Evolutionary conservation across 1,140 invertebrate genomes (phyloP).

Genomic region (Dinoponera quadriceps): DNA sequence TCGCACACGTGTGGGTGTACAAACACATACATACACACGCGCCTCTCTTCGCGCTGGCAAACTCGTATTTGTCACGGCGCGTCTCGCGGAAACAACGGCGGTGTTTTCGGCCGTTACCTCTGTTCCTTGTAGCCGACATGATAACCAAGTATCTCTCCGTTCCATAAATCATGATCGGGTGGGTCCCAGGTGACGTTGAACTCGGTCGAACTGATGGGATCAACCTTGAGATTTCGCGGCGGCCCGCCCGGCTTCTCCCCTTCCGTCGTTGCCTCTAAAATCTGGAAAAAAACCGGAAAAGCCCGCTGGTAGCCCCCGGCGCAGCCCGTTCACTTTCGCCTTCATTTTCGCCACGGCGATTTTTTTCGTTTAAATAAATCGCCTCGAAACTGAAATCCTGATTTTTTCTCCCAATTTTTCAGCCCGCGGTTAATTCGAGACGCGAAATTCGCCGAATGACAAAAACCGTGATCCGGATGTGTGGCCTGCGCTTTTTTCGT

Average conservation of each 20-base stretch:
- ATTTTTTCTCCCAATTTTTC: slow-evolving; percentile 10
- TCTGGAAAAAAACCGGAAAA: slow-evolving; percentile 86
- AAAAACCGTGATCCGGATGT: too few species aligned
- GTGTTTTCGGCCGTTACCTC: slow-evolving; percentile 76
- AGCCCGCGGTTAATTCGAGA: neutral
- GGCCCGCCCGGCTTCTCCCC: slow-evolving; percentile 91
- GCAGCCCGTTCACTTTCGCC: neutral
- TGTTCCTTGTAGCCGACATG: slow-evolving; percentile 95
- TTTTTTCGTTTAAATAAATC: neutral
- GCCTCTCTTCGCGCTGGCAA: too few species aligned
- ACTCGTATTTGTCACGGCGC: slow-evolving; percentile 42
- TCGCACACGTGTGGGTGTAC: neutral
- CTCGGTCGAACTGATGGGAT: slow-evolving; percentile 95
- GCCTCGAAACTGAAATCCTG: slow-evolving; percentile 1
- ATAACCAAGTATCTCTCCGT: slow-evolving; percentile 96
- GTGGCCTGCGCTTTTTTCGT: too few species aligned
- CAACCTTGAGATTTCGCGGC: slow-evolving; percentile 93
- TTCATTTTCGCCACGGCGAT: neutral
- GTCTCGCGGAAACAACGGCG: slow-evolving; percentile 58
- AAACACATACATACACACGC: neutral
- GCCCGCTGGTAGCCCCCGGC: neutral
- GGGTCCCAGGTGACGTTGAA: slow-evolving; percentile 96
- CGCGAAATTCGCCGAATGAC: neutral
- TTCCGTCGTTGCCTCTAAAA: slow-evolving; percentile 83
- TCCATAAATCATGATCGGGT: slow-evolving; percentile 94